phyloP scores from a whole-genome alignment of 2,113 vertebrate species.

The Brachypteracias leptosomus region DNA sequence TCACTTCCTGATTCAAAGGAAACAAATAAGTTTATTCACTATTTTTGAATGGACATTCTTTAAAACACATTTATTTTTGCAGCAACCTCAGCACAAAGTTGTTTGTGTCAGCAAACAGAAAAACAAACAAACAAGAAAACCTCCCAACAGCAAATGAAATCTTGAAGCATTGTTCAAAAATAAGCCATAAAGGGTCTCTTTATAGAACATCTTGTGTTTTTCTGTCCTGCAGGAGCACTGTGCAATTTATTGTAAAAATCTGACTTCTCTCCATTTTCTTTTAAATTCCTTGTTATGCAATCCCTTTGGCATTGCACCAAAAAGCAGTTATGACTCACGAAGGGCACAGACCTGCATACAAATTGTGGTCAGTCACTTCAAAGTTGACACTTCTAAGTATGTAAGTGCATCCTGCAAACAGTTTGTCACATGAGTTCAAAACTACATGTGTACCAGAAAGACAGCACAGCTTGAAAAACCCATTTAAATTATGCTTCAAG shows the following conservation, averaged over 20 bases:
- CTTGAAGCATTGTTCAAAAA: background rate
- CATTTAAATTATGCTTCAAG: background rate
- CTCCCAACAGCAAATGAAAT: background rate
- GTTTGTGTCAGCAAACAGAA: background rate
- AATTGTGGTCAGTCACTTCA: conserved; percentile 27
- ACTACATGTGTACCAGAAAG: background rate
- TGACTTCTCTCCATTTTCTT: background rate
- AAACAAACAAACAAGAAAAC: conserved; percentile 21
- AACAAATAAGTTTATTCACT: conserved; percentile 25
- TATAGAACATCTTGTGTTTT: background rate
- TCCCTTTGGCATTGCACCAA: background rate
- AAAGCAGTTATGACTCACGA: conserved; percentile 2
- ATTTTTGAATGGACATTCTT: background rate
- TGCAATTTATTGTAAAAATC: background rate
- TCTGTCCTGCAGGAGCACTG: background rate
- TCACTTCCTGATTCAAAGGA: conserved; percentile 81
- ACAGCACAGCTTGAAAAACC: background rate
- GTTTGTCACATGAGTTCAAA: background rate
- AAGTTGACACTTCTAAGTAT: background rate
- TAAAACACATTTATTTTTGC: background rate
- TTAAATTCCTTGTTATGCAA: conserved; percentile 11
- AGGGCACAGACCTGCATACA: conserved; percentile 24
- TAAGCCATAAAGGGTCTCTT: background rate
- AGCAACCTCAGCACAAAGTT: background rate
- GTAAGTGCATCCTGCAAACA: background rate